Base-by-base conservation (phyloP, 2,797 vertebrate species). In the Sebastolobus altivelis region DNA sequence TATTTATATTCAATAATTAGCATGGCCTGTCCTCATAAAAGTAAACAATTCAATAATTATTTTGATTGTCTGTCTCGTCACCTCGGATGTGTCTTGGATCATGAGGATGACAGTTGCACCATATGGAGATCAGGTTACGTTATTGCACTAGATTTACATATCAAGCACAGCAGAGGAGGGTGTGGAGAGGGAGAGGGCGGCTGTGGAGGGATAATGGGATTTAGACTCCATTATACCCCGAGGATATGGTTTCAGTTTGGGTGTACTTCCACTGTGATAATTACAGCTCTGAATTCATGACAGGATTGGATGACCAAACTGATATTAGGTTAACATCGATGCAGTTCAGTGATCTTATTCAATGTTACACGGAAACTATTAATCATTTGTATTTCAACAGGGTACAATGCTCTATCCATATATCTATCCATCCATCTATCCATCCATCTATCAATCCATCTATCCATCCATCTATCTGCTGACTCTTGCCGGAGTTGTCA, bases 231-330 rank as follows among this genome's bases (percentile, higher is more conserved):
- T 90, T 84, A 81, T 58, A 72, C 60, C 49, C 85, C 0, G 60
- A 82, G 82, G 82, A 89, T 86, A 79, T 75, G 25, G 59, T 84
- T 88, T 91, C 80, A 82, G 54, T 65, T 74, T 75, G 65, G 56
- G 73, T 78, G 61, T 55, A 65, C 58, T 61, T 77, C 63, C 72
- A 62, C 61, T 58, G 43, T 49, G 58, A 83, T 69, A 78, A 90
- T 89, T 81, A 80, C 75, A 76, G 73, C 61, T 72, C 69, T 77
- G 63, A 68, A 82, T 72, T 77, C 77, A 85, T 3, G 68, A 63
- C 78, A 74, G 67, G 65, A 74, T 72, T 40, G 61, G 40, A 59
- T 62, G 70, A 65, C 66, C 6, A 52, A 40, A 75, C n/a, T 85
- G 37, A 77, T 69, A 84, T 87, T 58, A 37, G 52, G 12, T 83